A percentile compares a stretch with the other conserved stretches of the same genome.
Conservation (phyloP, 2,888 invertebrate genomes). For the Bembecia ichneumoniformis region DNA sequence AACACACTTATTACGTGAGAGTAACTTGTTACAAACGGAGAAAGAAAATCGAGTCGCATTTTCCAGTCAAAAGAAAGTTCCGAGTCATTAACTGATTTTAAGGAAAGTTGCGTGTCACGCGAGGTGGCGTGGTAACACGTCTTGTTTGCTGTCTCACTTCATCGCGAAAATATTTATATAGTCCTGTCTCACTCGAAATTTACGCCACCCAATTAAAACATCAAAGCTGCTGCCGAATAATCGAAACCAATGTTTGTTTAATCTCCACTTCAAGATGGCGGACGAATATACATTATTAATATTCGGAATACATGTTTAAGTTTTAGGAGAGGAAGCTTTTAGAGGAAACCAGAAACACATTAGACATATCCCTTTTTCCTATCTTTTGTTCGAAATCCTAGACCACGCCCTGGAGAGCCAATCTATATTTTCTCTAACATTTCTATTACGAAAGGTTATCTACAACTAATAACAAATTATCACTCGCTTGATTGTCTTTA, state of each 20-base stretch:
- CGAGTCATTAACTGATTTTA: neutral
- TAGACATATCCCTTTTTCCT: neutral
- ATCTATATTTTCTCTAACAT: too few relatives aligned
- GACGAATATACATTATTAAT: too few relatives aligned
- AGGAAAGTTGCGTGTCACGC: neutral
- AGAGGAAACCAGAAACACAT: conserved; percentile 1
- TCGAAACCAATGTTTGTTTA: too few relatives aligned
- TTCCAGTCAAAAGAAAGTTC: neutral
- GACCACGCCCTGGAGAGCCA: too few relatives aligned
- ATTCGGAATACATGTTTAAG: too few relatives aligned
- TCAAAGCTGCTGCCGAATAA: neutral
- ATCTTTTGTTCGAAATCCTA: neutral
- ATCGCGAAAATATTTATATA: neutral
- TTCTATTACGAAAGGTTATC: too few relatives aligned
- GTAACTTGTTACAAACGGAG: neutral
- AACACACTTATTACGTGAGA: neutral
- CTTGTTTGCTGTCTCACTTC: neutral
- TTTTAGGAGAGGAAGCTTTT: neutral
- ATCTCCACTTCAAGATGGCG: too few relatives aligned
- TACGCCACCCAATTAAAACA: neutral
- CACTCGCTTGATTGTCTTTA: too few relatives aligned
- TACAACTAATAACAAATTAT: too few relatives aligned
- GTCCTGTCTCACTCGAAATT: neutral
- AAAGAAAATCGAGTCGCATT: neutral
- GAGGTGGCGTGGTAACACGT: neutral